A percentile compares a stretch with the other conserved stretches of the same genome.
Conservation (phyloP, 2,113 vertebrate species). For the Ailuropoda melanoleuca region DNA sequence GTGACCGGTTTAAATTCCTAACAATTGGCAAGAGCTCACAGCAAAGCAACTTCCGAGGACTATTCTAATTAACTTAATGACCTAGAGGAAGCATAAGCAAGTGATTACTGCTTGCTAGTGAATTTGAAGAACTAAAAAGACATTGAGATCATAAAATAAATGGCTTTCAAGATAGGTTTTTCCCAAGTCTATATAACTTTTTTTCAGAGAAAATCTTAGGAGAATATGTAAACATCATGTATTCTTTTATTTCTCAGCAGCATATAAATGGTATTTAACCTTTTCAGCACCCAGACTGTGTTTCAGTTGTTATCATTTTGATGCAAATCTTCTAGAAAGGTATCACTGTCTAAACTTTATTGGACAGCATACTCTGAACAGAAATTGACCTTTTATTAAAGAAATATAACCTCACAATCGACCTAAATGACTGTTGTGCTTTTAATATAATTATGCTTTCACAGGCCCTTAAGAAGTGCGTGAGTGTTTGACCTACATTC, state of each 20-base stretch:
- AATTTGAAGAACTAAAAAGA: conserved; percentile 23
- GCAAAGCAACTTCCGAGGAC: conserved; percentile 1
- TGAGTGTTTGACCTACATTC: not conserved
- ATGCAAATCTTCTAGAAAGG: conserved; percentile 34
- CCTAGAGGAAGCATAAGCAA: not conserved
- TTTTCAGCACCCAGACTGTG: not conserved
- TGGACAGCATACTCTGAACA: conserved; percentile 11
- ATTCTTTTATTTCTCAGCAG: conserved; percentile 39
- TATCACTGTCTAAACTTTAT: not conserved
- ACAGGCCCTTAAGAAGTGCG: not conserved
- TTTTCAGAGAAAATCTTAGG: conserved; percentile 12
- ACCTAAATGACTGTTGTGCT: conserved; percentile 2
- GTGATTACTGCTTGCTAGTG: conserved; percentile 3
- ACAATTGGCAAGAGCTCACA: conserved; percentile 14
- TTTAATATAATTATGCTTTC: conserved; percentile 3
- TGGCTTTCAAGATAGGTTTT: conserved; percentile 17
- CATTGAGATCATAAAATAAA: conserved; percentile 37
- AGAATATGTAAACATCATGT: not conserved
- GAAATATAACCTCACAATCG: not conserved
- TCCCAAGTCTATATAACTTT: not conserved
- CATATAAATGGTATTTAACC: not conserved
- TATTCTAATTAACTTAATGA: conserved; percentile 30
- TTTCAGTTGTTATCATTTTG: conserved; percentile 6
- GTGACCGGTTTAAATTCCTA: conserved; percentile 31
- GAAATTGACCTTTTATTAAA: conserved; percentile 7